Base-by-base conservation (phyloP, 2,888 invertebrate species). In the Synanthedon tipuliformis region DNA sequence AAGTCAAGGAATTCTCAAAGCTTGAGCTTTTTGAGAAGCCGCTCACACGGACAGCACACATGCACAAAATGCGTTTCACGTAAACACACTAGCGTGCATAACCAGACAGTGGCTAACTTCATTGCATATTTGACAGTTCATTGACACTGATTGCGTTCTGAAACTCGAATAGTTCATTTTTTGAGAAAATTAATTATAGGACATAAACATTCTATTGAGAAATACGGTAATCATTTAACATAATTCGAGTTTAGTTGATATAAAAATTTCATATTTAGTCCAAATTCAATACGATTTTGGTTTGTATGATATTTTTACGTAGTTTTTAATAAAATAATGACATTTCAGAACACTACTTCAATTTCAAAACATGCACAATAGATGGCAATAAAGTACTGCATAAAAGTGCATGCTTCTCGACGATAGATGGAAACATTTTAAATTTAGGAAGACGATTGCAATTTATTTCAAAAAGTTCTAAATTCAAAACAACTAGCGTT, bases 81-180 rank as follows among this genome's bases (percentile, higher is more conserved):
- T 58, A 66, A 59, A 56, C 68, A 73, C 73, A 66, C 75, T 63
- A 5, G 51, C 53, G 56, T 51, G 56, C 53, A 57, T 58, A 61
- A 61, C 75, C 76, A 82, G 84, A 81, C 84, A 71, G 73, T 64
- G 52, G 69, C 80, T 78, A 83, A 75, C 81, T 83, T 85, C 86
- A 78, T 64, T 64, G 59, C 65, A 68, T 73, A 76, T 76, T 81
- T 81, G 81, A 79, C 79, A 81, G 81, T 81, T 84, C 84, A 79
- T 83, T 84, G 76, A 78, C 82, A 75, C 70, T 64, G 55, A 48
- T 55, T 59, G 40, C 63, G 72, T 70, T 72, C 65, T 13, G 58
- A 71, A 72, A 63, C 53, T 45, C 45, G 15, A n/a, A n/a, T 45
- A 45, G 23, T 8, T 13, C 8, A 3, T 45, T 45, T 1, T n/a